phyloP scores from a whole-genome alignment of 2,113 vertebrate species.

The Syrrhaptes paradoxus region DNA sequence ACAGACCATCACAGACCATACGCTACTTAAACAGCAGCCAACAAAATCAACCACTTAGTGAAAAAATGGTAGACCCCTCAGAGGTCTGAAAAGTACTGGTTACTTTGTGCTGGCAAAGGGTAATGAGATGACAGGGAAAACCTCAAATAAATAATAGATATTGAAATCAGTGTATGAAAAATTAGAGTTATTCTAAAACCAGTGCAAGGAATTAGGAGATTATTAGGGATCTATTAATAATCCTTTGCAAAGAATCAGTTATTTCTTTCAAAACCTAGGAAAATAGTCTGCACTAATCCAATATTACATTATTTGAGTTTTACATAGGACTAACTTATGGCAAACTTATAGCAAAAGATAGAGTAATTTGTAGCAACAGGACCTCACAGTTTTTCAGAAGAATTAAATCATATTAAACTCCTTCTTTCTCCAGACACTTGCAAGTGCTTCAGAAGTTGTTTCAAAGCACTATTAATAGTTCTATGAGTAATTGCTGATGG shows the following conservation, averaged over 20 bases:
- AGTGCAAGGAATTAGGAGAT: not conserved
- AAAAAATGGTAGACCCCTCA: not conserved
- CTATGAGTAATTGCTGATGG: conserved; percentile 22
- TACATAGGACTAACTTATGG: not conserved
- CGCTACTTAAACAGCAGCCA: not conserved
- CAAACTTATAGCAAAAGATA: not conserved
- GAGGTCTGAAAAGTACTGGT: not conserved
- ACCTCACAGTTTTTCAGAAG: not conserved
- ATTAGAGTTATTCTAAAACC: not conserved
- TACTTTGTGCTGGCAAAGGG: not conserved
- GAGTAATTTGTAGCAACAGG: not conserved
- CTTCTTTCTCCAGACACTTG: not conserved
- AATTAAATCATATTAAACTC: not conserved
- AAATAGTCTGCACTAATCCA: not conserved
- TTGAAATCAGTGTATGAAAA: not conserved
- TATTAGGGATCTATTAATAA: not conserved
- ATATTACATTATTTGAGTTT: not conserved
- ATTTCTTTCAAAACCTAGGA: not conserved
- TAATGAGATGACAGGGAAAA: not conserved
- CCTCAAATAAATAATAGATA: not conserved
- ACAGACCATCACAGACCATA: not conserved
- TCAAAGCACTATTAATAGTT: conserved; percentile 52
- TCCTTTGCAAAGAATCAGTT: not conserved
- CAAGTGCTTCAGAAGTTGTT: conserved; percentile 28
- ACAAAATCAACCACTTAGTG: not conserved